A percentile compares a stretch with the other conserved stretches of the same genome.
Evolutionary conservation across 2,797 vertebrate species (phyloP).

Genomic region (Micropoecilia bifurca): DNA sequence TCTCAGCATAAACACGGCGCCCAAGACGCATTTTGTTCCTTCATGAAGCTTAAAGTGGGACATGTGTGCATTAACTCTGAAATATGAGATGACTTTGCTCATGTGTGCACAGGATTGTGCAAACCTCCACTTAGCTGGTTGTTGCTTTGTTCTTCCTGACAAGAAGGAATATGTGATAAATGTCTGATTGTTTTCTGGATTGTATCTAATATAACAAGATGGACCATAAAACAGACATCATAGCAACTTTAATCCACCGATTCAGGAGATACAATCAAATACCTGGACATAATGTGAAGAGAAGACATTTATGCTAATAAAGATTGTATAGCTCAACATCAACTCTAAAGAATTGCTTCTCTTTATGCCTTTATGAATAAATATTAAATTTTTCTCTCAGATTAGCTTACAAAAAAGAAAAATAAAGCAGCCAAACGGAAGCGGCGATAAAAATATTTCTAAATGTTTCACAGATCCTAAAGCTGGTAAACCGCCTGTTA

Average conservation of each 20-base stretch:
- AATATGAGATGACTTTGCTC: background rate
- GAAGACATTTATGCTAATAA: background rate
- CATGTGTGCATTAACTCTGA: background rate
- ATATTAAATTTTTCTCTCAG: background rate
- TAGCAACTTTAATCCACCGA: conserved; percentile 2
- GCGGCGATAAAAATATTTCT: background rate
- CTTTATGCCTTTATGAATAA: background rate
- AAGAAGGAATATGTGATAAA: conserved; percentile 24
- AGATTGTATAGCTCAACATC: background rate
- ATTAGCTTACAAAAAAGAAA: background rate
- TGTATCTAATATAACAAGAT: conserved; percentile 19
- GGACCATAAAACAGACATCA: background rate
- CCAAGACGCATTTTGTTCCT: background rate
- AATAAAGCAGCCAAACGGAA: background rate
- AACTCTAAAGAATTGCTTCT: background rate
- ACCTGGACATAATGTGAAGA: background rate
- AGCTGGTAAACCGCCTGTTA: background rate
- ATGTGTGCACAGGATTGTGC: background rate
- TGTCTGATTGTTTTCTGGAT: conserved; percentile 10
- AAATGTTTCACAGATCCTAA: background rate
- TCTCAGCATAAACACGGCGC: background rate
- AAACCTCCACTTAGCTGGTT: conserved; percentile 8
- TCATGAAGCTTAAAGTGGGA: background rate
- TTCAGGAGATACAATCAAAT: background rate
- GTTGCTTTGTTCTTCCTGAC: conserved; percentile 33